Conservation (phyloP, 2,113 vertebrate species). For the Ginglymostoma cirratum region DNA sequence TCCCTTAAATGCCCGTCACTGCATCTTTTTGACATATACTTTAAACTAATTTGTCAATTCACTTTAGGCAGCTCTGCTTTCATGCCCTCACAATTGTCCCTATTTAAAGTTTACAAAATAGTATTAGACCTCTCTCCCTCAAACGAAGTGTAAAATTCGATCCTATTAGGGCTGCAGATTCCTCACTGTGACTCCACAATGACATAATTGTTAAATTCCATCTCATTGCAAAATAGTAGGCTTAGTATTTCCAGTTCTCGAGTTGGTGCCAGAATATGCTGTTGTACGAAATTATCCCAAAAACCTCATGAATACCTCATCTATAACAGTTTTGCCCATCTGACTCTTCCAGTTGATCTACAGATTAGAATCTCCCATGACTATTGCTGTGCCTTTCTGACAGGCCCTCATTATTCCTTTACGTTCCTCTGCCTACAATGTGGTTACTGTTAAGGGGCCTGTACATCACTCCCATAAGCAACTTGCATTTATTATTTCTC, state of each 20-base stretch:
- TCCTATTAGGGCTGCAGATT: not conserved
- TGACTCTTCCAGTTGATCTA: too few relatives aligned
- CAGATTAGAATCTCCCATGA: too few relatives aligned
- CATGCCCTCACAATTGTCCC: not conserved
- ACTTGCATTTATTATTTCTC: not conserved
- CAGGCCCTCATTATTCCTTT: not conserved
- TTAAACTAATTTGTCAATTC: not conserved
- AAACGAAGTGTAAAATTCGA: not conserved
- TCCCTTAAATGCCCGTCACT: not conserved
- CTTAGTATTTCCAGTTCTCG: too few relatives aligned
- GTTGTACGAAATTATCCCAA: too few relatives aligned
- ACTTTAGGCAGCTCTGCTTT: not conserved
- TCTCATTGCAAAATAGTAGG: not conserved
- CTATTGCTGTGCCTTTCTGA: not conserved
- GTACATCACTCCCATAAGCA: not conserved
- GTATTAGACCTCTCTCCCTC: not conserved
- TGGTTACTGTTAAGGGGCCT: not conserved
- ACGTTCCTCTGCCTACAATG: not conserved
- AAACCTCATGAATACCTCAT: too few relatives aligned
- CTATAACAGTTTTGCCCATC: too few relatives aligned
- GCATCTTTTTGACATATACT: not conserved
- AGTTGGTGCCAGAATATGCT: too few relatives aligned
- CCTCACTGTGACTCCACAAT: not conserved
- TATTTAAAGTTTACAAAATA: not conserved
- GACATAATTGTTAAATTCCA: not conserved